phyloP scores from a whole-genome alignment of 2,113 vertebrate species.

The Indicator maculatus region DNA sequence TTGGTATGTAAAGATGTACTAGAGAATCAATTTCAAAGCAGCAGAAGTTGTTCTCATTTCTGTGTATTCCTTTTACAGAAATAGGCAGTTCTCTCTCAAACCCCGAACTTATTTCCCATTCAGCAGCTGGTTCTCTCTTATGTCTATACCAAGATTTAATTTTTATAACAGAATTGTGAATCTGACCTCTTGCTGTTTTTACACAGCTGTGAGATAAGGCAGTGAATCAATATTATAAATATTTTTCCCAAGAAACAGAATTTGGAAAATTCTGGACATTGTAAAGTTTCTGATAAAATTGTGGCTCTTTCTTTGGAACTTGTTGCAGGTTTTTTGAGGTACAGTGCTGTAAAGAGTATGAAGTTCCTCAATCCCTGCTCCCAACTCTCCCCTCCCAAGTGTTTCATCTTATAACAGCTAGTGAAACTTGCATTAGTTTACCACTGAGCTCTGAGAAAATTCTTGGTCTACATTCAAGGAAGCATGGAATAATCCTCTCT shows the following conservation, averaged over 20 bases:
- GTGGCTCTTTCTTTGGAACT: not conserved
- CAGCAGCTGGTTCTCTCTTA: not conserved
- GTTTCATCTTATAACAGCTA: constrained; percentile 1
- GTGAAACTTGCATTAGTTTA: constrained; percentile 9
- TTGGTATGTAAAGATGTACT: not conserved
- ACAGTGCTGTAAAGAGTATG: not conserved
- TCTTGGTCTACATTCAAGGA: constrained; percentile 48
- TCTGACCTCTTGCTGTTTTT: not conserved
- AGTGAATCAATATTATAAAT: not conserved
- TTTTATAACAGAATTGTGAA: not conserved
- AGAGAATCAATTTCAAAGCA: not conserved
- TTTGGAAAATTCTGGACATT: not conserved
- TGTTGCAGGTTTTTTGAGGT: not conserved
- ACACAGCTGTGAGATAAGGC: not conserved
- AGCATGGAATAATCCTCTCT: constrained; percentile 43
- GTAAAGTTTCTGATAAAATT: not conserved
- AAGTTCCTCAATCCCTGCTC: not conserved
- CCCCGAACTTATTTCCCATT: not conserved
- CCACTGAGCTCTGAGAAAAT: constrained; percentile 9
- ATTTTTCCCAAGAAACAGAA: not conserved
- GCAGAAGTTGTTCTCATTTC: not conserved
- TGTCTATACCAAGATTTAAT: not conserved
- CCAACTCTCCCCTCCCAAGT: constrained; percentile 6
- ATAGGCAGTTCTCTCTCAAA: not conserved
- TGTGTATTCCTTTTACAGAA: not conserved